A percentile compares a stretch with the other conserved stretches of the same genome.
Evolutionary conservation across 2,888 invertebrate species (phyloP).

Genomic region (Julus scandinavius): DNA sequence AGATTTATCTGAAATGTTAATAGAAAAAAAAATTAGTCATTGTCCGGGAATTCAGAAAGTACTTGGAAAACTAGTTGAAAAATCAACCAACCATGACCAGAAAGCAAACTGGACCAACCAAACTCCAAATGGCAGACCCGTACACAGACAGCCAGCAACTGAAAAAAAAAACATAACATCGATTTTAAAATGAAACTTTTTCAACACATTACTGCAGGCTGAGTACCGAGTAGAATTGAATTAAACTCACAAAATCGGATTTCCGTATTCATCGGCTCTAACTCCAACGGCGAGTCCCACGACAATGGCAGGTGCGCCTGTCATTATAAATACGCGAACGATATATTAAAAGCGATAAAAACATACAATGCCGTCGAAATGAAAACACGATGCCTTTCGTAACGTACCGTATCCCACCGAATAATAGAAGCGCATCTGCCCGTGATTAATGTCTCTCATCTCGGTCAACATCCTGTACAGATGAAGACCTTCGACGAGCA

Average conservation of each 20-base stretch:
- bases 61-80: not conserved
- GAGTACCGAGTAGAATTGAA: constrained; percentile 25
- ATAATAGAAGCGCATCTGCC: constrained; percentile 90
- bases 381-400: not conserved
- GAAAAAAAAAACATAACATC: constrained; percentile 61
- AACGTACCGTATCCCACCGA: constrained; percentile 86
- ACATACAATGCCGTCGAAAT: not conserved
- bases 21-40: not conserved
- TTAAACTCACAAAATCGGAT: constrained; percentile 85
- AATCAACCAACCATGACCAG: constrained; percentile 73
- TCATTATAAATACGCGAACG: not conserved
- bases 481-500: constrained; percentile 91
- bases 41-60: not conserved
- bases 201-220: too few relatives aligned
- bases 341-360: not conserved
- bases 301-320: constrained; percentile 80
- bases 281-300: constrained; percentile 92
- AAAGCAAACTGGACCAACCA: constrained; percentile 88
- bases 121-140: constrained; percentile 94
- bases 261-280: constrained; percentile 93
- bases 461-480: constrained; percentile 93
- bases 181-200: too few relatives aligned
- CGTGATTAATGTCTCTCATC: constrained; percentile 95
- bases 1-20: constrained; percentile 71
- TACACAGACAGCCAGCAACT: constrained; percentile 96